phyloP scores from a whole-genome alignment of 2,888 invertebrate genomes.

The Sarcophaga rosellei region DNA sequence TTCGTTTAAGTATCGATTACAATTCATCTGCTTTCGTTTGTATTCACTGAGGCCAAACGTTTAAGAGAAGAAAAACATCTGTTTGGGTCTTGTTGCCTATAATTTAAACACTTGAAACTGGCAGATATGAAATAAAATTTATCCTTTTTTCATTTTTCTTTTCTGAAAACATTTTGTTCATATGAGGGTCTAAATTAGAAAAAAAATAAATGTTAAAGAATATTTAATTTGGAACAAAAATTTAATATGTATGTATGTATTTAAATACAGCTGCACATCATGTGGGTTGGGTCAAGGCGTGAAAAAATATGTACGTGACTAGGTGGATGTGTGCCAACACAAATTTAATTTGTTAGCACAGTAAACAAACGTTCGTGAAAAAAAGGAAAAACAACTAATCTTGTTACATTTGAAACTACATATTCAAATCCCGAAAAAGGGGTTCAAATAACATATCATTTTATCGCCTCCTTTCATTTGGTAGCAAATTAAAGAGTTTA shows the following conservation, averaged over 20 bases:
- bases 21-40: conserved; percentile 45
- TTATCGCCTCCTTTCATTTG: conserved; percentile 24
- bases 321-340: conserved; percentile 31
- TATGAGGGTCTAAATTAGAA: conserved; percentile 34
- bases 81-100: conserved; percentile 9
- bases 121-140: conserved; percentile 15
- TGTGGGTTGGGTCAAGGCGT: conserved; percentile 64
- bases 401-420: neutral
- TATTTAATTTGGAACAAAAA: neutral
- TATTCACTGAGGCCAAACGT: conserved; percentile 29
- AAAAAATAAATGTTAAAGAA: neutral
- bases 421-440: neutral
- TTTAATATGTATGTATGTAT: too few relatives aligned
- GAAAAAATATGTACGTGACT: conserved; percentile 42
- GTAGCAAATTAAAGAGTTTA: neutral
- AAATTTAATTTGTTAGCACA: conserved; percentile 24
- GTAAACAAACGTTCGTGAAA: neutral
- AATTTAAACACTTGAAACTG: conserved; percentile 36
- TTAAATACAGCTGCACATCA: conserved; percentile 63
- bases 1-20: conserved; percentile 53
- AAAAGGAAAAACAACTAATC: conserved; percentile 14
- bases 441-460: neutral
- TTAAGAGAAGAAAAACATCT: conserved; percentile 45
- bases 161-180: neutral
- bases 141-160: conserved; percentile 25